phyloP scores from a whole-genome alignment of 2,113 vertebrate genomes.

The Ophthalmolycus amberensis region DNA sequence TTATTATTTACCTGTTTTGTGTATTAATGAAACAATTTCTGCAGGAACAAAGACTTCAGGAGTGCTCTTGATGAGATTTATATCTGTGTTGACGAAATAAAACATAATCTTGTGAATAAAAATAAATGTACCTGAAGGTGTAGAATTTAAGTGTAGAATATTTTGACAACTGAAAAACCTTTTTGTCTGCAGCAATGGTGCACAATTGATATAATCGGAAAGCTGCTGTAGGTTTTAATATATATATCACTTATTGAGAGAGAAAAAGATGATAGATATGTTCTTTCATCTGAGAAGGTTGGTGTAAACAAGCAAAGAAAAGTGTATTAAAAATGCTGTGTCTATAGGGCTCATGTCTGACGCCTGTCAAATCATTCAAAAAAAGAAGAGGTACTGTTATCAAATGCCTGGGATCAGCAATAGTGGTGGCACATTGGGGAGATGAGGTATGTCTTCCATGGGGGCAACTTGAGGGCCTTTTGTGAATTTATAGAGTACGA shows the following conservation, averaged over 20 bases:
- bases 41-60: slow-evolving; percentile 36
- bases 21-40: slow-evolving; percentile 45
- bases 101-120: neutral
- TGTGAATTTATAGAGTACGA: slow-evolving; percentile 86
- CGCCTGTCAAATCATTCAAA: slow-evolving; percentile 89
- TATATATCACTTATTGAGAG: slow-evolving; percentile 74
- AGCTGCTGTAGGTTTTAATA: slow-evolving; percentile 72
- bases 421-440: slow-evolving; percentile 79
- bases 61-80: slow-evolving; percentile 1
- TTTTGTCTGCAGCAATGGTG: slow-evolving; percentile 19
- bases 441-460: slow-evolving; percentile 83
- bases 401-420: slow-evolving; percentile 86
- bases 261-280: slow-evolving; percentile 80
- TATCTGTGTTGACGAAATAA: neutral
- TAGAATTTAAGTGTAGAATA: neutral
- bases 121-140: neutral
- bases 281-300: slow-evolving; percentile 81
- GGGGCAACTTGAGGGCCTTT: slow-evolving; percentile 83
- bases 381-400: slow-evolving; percentile 86
- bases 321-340: slow-evolving; percentile 80
- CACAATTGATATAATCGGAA: slow-evolving; percentile 65
- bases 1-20: slow-evolving; percentile 38
- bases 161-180: slow-evolving; percentile 41
- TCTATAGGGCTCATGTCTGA: slow-evolving; percentile 84
- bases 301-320: slow-evolving; percentile 87